phyloP scores from a whole-genome alignment of 1,140 invertebrate species.

The Frieseomelitta varia region DNA sequence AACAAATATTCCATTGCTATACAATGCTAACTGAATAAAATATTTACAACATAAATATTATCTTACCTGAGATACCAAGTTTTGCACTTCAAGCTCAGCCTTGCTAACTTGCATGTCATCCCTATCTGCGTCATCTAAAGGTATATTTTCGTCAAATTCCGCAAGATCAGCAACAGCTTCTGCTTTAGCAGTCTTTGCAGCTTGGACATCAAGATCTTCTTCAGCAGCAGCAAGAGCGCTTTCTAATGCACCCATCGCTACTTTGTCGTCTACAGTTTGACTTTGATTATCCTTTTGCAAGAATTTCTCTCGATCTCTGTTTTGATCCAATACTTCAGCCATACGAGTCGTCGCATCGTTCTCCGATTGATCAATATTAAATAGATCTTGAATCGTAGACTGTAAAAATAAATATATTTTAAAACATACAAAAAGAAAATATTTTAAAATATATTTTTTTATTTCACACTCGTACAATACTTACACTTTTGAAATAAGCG shows the following conservation, averaged over 20 bases:
- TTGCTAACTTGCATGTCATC: constrained; percentile 87
- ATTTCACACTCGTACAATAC: constrained; percentile 63
- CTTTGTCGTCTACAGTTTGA: constrained; percentile 82
- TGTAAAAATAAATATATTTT: constrained; percentile 77
- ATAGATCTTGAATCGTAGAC: constrained; percentile 96
- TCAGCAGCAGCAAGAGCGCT: constrained; percentile 94
- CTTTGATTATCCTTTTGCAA: constrained; percentile 70
- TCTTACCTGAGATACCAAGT: constrained; percentile 91
- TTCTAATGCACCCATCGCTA: constrained; percentile 88
- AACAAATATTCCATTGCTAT: not conserved
- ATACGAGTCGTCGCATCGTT: constrained; percentile 85
- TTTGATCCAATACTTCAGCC: constrained; percentile 85
- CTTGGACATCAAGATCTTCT: constrained; percentile 96
- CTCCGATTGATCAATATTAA: constrained; percentile 88
- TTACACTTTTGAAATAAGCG: constrained; percentile 96
- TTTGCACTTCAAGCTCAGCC: constrained; percentile 92
- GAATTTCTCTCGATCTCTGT: constrained; percentile 77
- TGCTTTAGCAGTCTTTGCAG: constrained; percentile 93
- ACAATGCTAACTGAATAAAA: not conserved
- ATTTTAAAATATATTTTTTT: not conserved
- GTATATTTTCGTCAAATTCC: constrained; percentile 98
- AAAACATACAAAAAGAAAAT: constrained; percentile 43
- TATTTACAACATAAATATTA: constrained; percentile 6
- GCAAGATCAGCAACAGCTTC: constrained; percentile 96
- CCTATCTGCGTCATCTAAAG: constrained; percentile 89